Evolutionary conservation across 1,140 invertebrate genomes (phyloP).

Genomic region (Caenorhabditis inopinata): DNA sequence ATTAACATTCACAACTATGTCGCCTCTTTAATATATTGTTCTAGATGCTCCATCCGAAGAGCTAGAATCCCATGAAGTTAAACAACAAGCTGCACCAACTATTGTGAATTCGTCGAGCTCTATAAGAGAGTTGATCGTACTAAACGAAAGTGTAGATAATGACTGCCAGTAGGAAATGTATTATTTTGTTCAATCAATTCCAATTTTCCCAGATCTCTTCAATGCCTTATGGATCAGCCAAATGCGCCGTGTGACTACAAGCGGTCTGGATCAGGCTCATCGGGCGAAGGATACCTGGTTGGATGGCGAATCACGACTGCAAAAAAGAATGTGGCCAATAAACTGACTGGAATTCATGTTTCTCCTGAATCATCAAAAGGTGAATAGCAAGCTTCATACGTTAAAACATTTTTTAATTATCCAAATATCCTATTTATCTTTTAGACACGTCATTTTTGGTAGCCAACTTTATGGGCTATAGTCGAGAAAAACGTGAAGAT

Average conservation of each 20-base stretch:
- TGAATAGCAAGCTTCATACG: neutral
- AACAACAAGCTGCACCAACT: neutral
- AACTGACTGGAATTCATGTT: conserved; percentile 43
- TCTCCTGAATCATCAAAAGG: conserved; percentile 8
- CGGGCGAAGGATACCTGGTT: conserved; percentile 35
- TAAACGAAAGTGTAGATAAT: neutral
- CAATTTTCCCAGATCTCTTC: conserved; percentile 22
- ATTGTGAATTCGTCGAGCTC: neutral
- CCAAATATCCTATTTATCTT: neutral
- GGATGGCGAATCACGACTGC: conserved; percentile 39
- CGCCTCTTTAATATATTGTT: too few relatives aligned
- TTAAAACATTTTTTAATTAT: neutral
- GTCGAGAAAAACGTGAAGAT: neutral
- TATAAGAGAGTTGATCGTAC: neutral
- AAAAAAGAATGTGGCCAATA: conserved; percentile 38
- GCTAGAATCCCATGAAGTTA: neutral
- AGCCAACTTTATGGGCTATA: conserved; percentile 36
- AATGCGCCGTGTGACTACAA: conserved; percentile 38
- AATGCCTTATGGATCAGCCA: conserved; percentile 25
- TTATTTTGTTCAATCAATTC: too few relatives aligned
- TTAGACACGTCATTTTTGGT: conserved; percentile 28
- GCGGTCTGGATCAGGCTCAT: conserved; percentile 34
- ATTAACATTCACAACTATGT: too few relatives aligned
- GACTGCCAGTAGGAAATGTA: conserved; percentile 6
- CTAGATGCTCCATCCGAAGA: neutral